Base-by-base conservation (phyloP, 2,888 invertebrate genomes). In the Agonopterix subpropinquella region DNA sequence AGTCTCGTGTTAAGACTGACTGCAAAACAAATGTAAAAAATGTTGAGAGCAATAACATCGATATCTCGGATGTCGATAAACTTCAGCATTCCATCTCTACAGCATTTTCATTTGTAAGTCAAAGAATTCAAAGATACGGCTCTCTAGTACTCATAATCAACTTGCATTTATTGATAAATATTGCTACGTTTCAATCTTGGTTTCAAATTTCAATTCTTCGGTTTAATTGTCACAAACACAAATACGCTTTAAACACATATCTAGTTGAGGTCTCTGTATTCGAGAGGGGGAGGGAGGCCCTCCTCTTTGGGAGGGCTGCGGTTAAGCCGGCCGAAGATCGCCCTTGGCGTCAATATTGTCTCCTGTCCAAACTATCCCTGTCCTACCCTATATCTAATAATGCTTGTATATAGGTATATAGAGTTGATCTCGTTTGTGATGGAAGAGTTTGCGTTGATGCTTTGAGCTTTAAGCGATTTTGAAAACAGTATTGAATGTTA, bases 261-360 rank as follows among this genome's bases (percentile, higher is more conserved):
- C 11, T 45, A 28, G 11, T 28, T 7, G 39, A 39, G 10, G 53
- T 47, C 45, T 49, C 46, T 48, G 43, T 42, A 46, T 47, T 49
- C 37, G 50, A 7, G 7, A 5, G 28, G 18, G 50, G 48, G 46
- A 36, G 44, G 44, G 28, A 10, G 41, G 35, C 42, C 46, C 41
- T 48, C 49, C 53, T 48, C 41, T 7, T 44, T 43, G 43, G 51
- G 49, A 45, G 51, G 55, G 48, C 45, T 65, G 65, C 56, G 65
- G 65, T 58, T 44, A 56, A 58, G 55, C 57, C 60, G 53, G 54
- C 54, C 55, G 59, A 62, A 62, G 61, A 70, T 66, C 62, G 74
- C 73, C 73, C 61, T 57, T 55, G 71, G 73, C 74, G 67, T 66
- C 75, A 73, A 76, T 75, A 76, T 70, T 72, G 72, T 71, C 73